Evolutionary conservation across 2,113 vertebrate species (phyloP), one percentile per base, ranked within the genome.

Genomic region (rat (Rattus norvegicus)): DNA sequence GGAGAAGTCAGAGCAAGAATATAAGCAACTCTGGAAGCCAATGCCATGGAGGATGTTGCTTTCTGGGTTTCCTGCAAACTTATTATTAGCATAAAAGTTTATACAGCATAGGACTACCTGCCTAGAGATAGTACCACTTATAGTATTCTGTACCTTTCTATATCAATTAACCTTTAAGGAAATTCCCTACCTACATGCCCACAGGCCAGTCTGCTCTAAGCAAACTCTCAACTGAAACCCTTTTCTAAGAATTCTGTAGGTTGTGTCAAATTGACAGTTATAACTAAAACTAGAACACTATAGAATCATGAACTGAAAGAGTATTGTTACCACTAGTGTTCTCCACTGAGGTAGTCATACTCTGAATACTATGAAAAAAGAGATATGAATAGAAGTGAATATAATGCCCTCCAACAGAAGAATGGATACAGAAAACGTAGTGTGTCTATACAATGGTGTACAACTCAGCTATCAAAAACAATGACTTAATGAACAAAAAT

Each of bases 361-460:
- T 76, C 88, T 84, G 1, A 43, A 54, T 59, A 90, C 4, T 43
- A 56, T 1, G 73, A 67, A 47, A 26, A 92, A 83, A 39, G 43
- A 97, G 70, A 86, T 65, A 43, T 30, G 73, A 75, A 30, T 4
- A 83, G 80, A 65, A 43, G 65, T 65, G 7, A 65, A 63, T 84
- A 39, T 33, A 56, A 36, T 43, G 43, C 43, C 43, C 43, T 43
- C 43, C 43, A 43, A 43, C 43, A 43, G n/a, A n/a, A n/a, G n/a
- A n/a, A n/a, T n/a, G n/a, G n/a, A n/a, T n/a, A n/a, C n/a, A n/a
- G 43, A 43, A 43, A 43, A 43, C 43, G 43, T 43, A 43, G 43
- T 43, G 43, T 43, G 43, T 43, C 43, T 43, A 43, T 43, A 43
- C 43, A 43, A 43, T 43, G 43, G 43, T 43, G 43, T 43, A 43